Evolutionary conservation across 2,797 vertebrate genomes (phyloP), one percentile per base, ranked within the genome.

Genomic region (Tangara arthus): DNA sequence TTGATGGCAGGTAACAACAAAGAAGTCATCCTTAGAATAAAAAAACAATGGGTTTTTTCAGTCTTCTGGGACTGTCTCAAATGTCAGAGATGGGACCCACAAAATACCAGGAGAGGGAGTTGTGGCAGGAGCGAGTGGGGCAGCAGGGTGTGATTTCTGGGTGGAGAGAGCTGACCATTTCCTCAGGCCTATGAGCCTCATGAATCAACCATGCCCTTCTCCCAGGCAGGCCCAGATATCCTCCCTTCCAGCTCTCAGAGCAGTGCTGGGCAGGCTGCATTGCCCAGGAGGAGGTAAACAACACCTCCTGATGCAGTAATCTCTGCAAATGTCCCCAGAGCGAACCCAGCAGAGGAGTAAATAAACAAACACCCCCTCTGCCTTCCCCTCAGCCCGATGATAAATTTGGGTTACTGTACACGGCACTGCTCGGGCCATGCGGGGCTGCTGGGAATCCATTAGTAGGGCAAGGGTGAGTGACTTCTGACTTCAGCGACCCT

Each of bases 361-460:
- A 97, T 91, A 98, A 97, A 86, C 28, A 17, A 97, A 70, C 30
- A 12, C 50, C 72, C 49, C 84, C 83, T 83, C 76, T 70, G 81
- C 84, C 94, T 92, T 95, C 60, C 82, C 85, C 91, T 95, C 85
- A 34, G 37, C 69, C 32, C 15, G 4, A 5, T 49, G 73, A 56
- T 98, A 96, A 97, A 98, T 96, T 85, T 86, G 88, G 94, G 95
- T 97, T 96, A 97, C 97, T 97, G 98, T 98, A 96, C 97, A 87
- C 91, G 90, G 94, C 95, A 37, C 95, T 97, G 87, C 89, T 95
- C 50, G 23, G 97, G 95, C 96, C 4, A 18, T 72, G 94, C 89
- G 84, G 97, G 96, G 95, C 95, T 95, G 95, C 97, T 94, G 96
- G 97, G 97, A 97, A 96, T 91, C 96, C 97, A 98, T 98, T 98